A percentile compares a stretch with the other conserved stretches of the same genome.
These are phyloP conservation scores for Sminthurinus aureus DNA, from an alignment of 2,888 invertebrate species.

Conservation along the genomic window DNA sequence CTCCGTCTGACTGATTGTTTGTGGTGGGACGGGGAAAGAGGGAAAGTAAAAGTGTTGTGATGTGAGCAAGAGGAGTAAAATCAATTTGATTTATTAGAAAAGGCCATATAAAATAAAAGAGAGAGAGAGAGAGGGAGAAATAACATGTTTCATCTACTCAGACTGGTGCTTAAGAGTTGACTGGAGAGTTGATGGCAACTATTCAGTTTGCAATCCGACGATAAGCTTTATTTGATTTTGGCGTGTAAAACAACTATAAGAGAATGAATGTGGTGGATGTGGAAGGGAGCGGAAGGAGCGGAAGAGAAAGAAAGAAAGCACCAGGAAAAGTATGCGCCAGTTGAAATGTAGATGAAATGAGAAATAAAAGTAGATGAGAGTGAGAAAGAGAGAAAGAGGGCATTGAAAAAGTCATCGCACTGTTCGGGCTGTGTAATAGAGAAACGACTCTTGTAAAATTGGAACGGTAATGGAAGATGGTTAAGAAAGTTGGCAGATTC, in stretches of 20 bases:
- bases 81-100: background rate
- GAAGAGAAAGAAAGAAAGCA: background rate
- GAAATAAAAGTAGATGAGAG: background rate
- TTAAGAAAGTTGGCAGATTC: background rate
- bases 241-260: slow-evolving; percentile 18
- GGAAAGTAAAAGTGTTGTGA: background rate
- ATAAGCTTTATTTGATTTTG: slow-evolving; percentile 31
- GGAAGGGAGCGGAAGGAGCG: background rate
- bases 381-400: background rate
- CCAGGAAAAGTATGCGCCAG: background rate
- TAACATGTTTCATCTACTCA: background rate
- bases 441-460: background rate
- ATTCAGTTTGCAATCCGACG: slow-evolving; percentile 1
- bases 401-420: background rate
- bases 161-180: background rate
- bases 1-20: background rate
- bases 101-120: background rate
- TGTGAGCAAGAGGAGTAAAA: background rate
- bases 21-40: background rate
- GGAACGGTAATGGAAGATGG: background rate
- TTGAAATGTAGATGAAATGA: background rate
- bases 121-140: background rate
- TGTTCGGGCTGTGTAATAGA: background rate
- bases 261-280: background rate
- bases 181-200: background rate